Evolutionary conservation across 30 jellyfish, hydroid and myxozoan genomes (phyloP), one percentile per base, ranked within the genome.

Genomic region (Chrysaora quinquecirrha): DNA sequence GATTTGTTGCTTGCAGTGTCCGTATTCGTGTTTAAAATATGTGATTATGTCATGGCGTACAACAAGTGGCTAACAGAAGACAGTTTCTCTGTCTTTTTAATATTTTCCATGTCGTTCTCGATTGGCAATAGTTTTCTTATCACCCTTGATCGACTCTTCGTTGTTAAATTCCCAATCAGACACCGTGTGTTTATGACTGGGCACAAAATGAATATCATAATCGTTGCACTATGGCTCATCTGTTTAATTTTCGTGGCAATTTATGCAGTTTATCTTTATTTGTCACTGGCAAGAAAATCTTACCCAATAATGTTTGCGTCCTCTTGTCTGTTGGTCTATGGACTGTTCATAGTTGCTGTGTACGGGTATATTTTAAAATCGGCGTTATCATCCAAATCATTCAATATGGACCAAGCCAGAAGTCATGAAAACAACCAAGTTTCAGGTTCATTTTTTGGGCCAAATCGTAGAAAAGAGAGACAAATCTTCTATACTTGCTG

Each of bases 91-190:
- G 38, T 73, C 21, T 34, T 73, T 21, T 73, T 73, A 3, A 38
- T 73, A 1, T 30, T 49, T 18, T 46, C 85, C 9, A 14, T 54
- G 70, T 19, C 20, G 21, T 14, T 28, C 1, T 73, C 85, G 6
- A 33, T 34, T 1, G 33, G 65, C 58, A 73, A 73, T 54, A 30
- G 58, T 29, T 6, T 73, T 23, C 38, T 33, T 18, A 46, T 73
- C 48, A 48, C 85, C 24, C 33, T 47, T 14, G 85, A 73, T 25
- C 85, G 85, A 19, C 32, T 73, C 24, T 27, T 73, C 25, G 85
- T 48, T 19, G 73, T 73, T 28, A 73, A 48, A 49, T 73, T 11
- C 20, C 85, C 85, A 1, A 20, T 73, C 22, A 47, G 16, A 28
- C 85, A 73, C 29, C 85, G 61, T 1, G 28, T 48, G 7, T 49